Base-by-base conservation (phyloP, 35 echinoderm and acorn worm genomes). In the Eucidaris tribuloides region DNA sequence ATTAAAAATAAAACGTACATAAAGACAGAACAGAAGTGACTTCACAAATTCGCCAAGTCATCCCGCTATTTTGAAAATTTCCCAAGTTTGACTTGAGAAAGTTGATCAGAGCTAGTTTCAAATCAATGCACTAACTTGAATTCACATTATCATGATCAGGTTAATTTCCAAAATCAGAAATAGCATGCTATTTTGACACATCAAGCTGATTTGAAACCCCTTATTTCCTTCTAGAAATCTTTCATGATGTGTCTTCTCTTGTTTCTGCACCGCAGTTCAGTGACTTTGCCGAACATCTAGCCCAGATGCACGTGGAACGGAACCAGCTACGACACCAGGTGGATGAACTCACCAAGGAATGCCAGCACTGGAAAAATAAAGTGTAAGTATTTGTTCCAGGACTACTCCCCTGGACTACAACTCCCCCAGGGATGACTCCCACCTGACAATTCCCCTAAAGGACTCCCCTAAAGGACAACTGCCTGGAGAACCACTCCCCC, bases 331-430 rank as follows among this genome's bases (percentile, higher is more conserved):
- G 65, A 27, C 59, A 84, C 42, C 82, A 84, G 62, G 82, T 84
- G 1, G 23, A 84, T 63, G 59, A 84, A 42, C 37, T 84, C 24
- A 71, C 59, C 11, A 63, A 32, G 22, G 82, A 84, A 70, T 84
- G 82, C 24, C 60, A 84, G 9, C 82, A 84, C 25, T 84, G 82
- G 82, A 84, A 84, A 50, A 24, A 84, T 2, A 71, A 68, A 46
- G 65, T 84, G 82, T 84, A 36, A 84, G 82, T 84, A 32, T 34
- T 4, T 13, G 49, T 54, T 59, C 0, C 4, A 19, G 20, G 20
- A 22, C 55, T 58, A 58, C 4, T 0, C 55, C 20, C 28, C 55
- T 7, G 20, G 19, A 6, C 28, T 27, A 15, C 14, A 2, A 58
- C 28, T 19, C 55, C 14, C 14, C 49, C 22, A 54, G 13, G 22